Evolutionary conservation across 1,140 invertebrate genomes (phyloP), one percentile per base, ranked within the genome.

Genomic region (Philopotamus ludificatus): DNA sequence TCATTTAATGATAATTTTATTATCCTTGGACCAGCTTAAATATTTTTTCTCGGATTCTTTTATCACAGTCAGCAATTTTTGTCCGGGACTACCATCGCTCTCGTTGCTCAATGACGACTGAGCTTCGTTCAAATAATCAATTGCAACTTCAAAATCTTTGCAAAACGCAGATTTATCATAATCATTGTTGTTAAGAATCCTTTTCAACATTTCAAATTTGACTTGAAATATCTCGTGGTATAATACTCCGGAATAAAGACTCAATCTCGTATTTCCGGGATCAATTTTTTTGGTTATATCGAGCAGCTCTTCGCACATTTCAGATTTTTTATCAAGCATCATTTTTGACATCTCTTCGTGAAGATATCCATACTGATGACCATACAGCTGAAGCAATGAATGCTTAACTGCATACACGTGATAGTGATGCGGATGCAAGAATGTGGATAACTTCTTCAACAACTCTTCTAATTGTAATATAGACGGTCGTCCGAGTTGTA

Each of bases 391-490:
- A 16, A 93, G 81, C 28, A 94, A 75, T 0, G 89, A 89, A 75
- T 94, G 92, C 70, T 89, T 88, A 10, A 92, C 81, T 2, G 86
- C 85, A 70, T 89, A 90, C 65, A 89, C 83, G 71, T 91, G 89
- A 74, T 91, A 93, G 76, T 94, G 91, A 73, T 91, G 87, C 0
- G 86, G 85, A 78, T 93, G 91, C 41, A 93, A 76, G 69, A 91
- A 84, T 20, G 83, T 85, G 20, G 82, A 79, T 16, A 89, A 72
- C 45, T 87, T 87, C 12, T 80, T 80, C 3, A 89, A 70, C 0
- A 88, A 72, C 53, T 84, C 79, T 73, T 89, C 87, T 45, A 89
- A 71, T 55, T 83, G 78, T 53, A 74, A 75, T 0, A 85, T 79
- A 1, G 79, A 83, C 0, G 87, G 83, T 45, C 83, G 85, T 49